phyloP scores from a whole-genome alignment of 92 coral and sea anemone species.

The Bergia sp. region DNA sequence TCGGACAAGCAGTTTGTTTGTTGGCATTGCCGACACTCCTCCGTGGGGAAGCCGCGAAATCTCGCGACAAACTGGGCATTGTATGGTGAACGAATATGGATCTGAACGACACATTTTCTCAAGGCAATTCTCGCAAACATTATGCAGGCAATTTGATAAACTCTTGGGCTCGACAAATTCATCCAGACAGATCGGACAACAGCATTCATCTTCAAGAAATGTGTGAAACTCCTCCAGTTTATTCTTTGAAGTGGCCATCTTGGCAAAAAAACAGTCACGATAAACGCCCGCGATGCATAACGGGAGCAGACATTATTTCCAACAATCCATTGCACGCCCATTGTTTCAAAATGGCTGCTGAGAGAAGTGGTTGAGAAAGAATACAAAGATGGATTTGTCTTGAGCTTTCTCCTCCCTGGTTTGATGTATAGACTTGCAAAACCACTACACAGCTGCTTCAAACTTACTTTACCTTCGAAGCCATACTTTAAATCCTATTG shows the following conservation, averaged over 20 bases:
- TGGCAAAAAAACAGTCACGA: neutral
- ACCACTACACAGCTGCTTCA: neutral
- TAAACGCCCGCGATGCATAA: neutral
- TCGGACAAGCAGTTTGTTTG: constrained; percentile 41
- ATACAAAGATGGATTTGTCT: neutral
- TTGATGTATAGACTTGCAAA: constrained; percentile 28
- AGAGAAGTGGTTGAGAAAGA: neutral
- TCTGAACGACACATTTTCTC: constrained; percentile 41
- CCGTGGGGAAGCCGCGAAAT: constrained; percentile 17
- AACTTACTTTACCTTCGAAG: neutral
- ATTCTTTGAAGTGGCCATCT: constrained; percentile 25
- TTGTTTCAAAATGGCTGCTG: constrained; percentile 25
- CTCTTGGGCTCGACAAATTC: constrained; percentile 41
- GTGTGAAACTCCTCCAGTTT: constrained; percentile 32
- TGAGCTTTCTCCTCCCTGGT: neutral
- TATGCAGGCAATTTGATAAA: constrained; percentile 28
- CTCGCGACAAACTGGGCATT: constrained; percentile 41
- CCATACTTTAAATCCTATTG: neutral
- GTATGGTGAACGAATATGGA: constrained; percentile 24
- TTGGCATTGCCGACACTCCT: constrained; percentile 36
- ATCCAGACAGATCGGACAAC: constrained; percentile 44
- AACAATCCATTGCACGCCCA: constrained; percentile 19
- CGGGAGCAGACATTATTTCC: neutral
- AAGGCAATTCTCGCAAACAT: constrained; percentile 34
- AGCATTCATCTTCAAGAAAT: constrained; percentile 40